These are phyloP conservation scores for zebrafish (Danio rerio) DNA, from an alignment of 2,113 vertebrate species.

Conservation along the genomic window GRCz12tu NC_133186.1:30915501-30916000, in stretches of 20 bases:
- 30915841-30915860: slow-evolving; percentile 35
- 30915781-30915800: slow-evolving; percentile 40
- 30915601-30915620: too few species aligned
- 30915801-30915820: slow-evolving; percentile 44
- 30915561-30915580: too few species aligned
- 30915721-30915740: too few species aligned
- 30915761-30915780: slow-evolving; percentile 22
- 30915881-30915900: slow-evolving; percentile 26
- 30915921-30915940: slow-evolving; percentile 4
- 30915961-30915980: slow-evolving; percentile 39
- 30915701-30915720: too few species aligned
- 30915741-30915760: neutral
- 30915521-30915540: too few species aligned
- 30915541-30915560: too few species aligned
- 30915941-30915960: slow-evolving; percentile 26
- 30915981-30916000: slow-evolving; percentile 44
- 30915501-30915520: too few species aligned
- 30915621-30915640: too few species aligned
- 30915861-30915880: slow-evolving; percentile 9
- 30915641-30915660: too few species aligned
- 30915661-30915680: too few species aligned
- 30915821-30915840: slow-evolving; percentile 49
- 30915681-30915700: too few species aligned
- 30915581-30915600: too few species aligned
- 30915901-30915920: neutral